phyloP scores from a whole-genome alignment of 2,113 vertebrate species.

The Hucho hucho region DNA sequence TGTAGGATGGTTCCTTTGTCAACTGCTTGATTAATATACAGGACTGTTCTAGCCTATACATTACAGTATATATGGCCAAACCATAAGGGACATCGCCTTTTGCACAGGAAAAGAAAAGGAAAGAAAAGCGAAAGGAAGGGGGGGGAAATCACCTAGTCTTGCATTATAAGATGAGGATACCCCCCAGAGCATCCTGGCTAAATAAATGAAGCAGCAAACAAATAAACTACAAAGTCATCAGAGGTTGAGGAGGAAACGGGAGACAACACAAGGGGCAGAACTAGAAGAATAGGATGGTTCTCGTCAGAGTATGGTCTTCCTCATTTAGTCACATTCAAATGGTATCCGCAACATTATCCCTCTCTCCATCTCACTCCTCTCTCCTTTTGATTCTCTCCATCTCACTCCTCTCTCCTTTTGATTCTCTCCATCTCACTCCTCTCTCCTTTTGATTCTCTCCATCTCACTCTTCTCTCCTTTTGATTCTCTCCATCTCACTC shows the following conservation, averaged over 20 bases:
- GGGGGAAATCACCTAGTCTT: conserved; percentile 61
- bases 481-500: background rate
- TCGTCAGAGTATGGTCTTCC: conserved; percentile 2
- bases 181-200: conserved; percentile 62
- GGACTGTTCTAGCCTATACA: conserved; percentile 41
- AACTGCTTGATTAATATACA: conserved; percentile 76
- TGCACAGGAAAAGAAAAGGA: conserved; percentile 39
- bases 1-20: conserved; percentile 62
- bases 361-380: background rate
- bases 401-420: conserved; percentile 39
- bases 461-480: background rate
- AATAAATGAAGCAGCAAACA: conserved; percentile 69
- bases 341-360: conserved; percentile 26
- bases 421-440: conserved; percentile 33
- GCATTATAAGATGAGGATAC: conserved; percentile 59
- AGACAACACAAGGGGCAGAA: conserved; percentile 13
- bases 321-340: conserved; percentile 51
- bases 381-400: background rate
- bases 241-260: conserved; percentile 42
- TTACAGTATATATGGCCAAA: conserved; percentile 51
- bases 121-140: conserved; percentile 27
- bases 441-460: background rate
- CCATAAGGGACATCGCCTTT: conserved; percentile 61
- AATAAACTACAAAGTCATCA: conserved; percentile 71
- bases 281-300: conserved; percentile 35